These are phyloP conservation scores for Phrynocephalus vlangalii DNA, from an alignment of 2,797 vertebrate genomes.

Conservation along the genomic window DNA sequence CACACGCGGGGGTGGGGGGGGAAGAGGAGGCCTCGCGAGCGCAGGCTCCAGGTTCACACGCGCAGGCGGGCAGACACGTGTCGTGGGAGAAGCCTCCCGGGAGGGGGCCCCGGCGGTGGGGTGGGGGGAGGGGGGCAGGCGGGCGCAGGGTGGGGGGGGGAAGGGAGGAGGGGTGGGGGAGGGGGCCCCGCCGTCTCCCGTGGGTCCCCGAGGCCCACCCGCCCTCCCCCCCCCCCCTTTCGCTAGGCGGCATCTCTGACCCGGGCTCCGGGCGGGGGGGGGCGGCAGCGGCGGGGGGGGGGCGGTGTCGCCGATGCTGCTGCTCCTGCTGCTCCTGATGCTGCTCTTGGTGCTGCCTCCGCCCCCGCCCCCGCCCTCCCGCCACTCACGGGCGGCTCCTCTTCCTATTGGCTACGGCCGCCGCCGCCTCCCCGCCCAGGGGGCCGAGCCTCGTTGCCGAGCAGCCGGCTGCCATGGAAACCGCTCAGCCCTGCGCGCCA, in stretches of 20 bases:
- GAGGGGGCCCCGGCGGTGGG: no score
- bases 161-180: no score
- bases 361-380: neutral
- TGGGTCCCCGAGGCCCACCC: no score
- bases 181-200: no score
- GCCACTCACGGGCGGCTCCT: neutral
- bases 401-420: neutral
- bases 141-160: no score
- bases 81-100: neutral
- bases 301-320: neutral
- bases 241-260: neutral
- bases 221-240: no score
- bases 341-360: neutral
- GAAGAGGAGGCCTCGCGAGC: neutral
- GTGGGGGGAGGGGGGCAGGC: neutral
- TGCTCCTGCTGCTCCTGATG: no score
- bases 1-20: neutral
- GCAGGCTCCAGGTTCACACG: no score
- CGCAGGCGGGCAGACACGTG: no score
- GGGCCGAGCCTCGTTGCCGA: neutral
- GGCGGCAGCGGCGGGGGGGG: no score
- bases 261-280: no score
- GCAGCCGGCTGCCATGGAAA: constrained; percentile 29
- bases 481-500: neutral
- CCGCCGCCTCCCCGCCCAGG: neutral